These are phyloP conservation scores for Nasonovia ribisnigri DNA, from an alignment of 2,888 invertebrate genomes.

Conservation along the genomic window DNA sequence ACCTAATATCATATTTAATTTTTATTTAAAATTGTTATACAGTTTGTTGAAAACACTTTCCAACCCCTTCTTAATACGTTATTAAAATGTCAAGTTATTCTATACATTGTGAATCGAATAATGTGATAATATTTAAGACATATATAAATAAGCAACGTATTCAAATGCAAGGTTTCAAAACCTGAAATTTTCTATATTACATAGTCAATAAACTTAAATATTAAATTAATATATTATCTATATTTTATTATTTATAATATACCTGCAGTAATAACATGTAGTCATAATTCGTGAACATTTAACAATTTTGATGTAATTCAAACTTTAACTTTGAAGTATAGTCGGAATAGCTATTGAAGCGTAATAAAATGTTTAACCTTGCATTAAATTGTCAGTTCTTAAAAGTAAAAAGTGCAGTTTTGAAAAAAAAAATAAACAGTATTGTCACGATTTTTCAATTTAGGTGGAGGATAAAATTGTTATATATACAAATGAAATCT, in stretches of 20 bases:
- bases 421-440: neutral
- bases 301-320: neutral
- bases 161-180: neutral
- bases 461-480: neutral
- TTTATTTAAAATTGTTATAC: neutral
- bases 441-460: neutral
- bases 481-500: neutral
- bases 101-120: neutral
- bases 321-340: neutral
- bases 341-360: neutral
- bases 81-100: neutral
- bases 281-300: neutral
- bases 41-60: neutral
- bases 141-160: neutral
- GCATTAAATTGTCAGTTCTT: neutral
- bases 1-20: neutral
- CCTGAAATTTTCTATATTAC: neutral
- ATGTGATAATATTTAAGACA: neutral
- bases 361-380: slow-evolving; percentile 5
- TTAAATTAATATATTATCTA: neutral
- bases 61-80: neutral
- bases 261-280: neutral
- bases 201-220: neutral
- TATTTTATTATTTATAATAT: neutral
- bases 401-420: neutral